Conservation (phyloP, 1,140 invertebrate genomes). For the Agrypnia vestita region DNA sequence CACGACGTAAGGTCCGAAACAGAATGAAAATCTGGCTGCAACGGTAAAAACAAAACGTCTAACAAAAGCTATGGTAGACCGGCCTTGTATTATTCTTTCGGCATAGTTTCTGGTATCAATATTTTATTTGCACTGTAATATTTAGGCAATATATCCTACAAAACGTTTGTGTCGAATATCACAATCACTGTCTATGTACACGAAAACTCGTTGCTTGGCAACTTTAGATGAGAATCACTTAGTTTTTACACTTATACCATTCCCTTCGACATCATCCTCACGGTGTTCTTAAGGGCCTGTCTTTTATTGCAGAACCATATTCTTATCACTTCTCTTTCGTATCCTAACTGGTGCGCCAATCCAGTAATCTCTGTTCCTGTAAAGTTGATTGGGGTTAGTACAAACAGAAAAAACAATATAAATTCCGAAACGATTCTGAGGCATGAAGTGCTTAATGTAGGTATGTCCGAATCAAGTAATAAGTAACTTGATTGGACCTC, state of each 20-base stretch:
- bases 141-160: constrained; percentile 38
- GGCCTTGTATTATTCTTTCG: neutral
- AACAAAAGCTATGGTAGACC: no score
- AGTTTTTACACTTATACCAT: constrained; percentile 72
- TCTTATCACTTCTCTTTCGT: constrained; percentile 97
- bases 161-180: constrained; percentile 49
- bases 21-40: no score
- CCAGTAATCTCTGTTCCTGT: constrained; percentile 96
- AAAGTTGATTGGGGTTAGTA: constrained; percentile 59
- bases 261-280: constrained; percentile 91
- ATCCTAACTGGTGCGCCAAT: constrained; percentile 94
- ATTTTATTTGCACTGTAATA: constrained; percentile 53
- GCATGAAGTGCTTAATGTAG: no score
- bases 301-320: constrained; percentile 99
- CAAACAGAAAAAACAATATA: no score
- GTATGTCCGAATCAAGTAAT: no score
- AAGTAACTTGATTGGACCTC: no score
- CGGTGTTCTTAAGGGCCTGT: constrained; percentile 96
- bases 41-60: no score
- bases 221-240: constrained; percentile 37
- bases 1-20: no score
- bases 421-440: no score
- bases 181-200: constrained; percentile 54
- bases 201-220: constrained; percentile 49
- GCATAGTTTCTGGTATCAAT: neutral